phyloP scores from a whole-genome alignment of 2,113 vertebrate species.

The Neolamprologus devosi region DNA sequence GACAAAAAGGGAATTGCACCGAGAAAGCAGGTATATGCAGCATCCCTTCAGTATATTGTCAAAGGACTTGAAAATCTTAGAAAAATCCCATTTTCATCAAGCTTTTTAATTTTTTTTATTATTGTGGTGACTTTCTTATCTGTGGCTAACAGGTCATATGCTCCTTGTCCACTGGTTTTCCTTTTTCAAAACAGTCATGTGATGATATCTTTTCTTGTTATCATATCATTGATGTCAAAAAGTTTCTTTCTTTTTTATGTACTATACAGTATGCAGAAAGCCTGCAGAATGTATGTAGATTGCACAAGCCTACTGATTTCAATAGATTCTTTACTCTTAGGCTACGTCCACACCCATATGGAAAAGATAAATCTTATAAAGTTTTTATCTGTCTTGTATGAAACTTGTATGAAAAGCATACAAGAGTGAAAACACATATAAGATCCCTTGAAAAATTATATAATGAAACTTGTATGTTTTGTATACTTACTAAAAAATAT shows the following conservation, averaged over 20 bases:
- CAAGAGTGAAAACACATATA: too few relatives aligned
- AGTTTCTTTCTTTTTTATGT: background rate
- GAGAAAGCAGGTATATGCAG: background rate
- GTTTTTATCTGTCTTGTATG: too few relatives aligned
- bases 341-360: too few relatives aligned
- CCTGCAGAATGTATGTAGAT: background rate
- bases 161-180: background rate
- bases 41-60: background rate
- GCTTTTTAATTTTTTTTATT: background rate
- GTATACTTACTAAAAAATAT: too few relatives aligned
- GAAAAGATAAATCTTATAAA: too few relatives aligned
- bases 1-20: background rate
- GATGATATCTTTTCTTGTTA: background rate
- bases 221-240: background rate
- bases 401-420: too few relatives aligned
- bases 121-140: background rate
- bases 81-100: background rate
- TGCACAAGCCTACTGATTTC: background rate
- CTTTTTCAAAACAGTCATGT: background rate
- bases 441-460: too few relatives aligned
- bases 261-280: background rate
- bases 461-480: too few relatives aligned
- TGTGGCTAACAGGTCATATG: background rate
- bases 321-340: background rate
- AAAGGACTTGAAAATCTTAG: background rate